Base-by-base conservation (phyloP, 2,797 vertebrate species). In the Sebastes trivittatus region DNA sequence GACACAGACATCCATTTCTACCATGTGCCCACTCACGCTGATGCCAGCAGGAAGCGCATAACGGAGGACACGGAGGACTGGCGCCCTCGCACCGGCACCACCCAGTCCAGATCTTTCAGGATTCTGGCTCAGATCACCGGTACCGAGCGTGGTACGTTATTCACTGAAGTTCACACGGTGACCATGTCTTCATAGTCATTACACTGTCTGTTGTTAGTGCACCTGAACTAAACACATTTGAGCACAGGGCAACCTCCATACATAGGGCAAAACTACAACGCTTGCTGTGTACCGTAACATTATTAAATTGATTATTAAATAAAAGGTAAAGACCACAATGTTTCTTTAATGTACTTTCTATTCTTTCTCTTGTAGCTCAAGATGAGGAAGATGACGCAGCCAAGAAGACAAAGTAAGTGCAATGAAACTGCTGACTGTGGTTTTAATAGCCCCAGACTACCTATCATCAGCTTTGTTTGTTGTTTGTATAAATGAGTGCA, bases 71-170 rank as follows among this genome's bases (percentile, higher is more conserved):
- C 98, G 0, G 98, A 99, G 87, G 98, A 99, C 89, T 99, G 98
- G 98, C 97, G 95, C 16, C 98, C 98, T 0, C 95, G 98, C 22
- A 96, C 96, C 0, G 98, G 98, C 62, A 99, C 97, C 3, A 98
- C 97, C 59, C 98, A 99, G 93, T 99, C 98, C 63, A 97, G 97
- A 66, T 99, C 98, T n/a, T 99, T 99, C 94, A 96, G 96, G 52
- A 99, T 99, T 90, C 97, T 99, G 63, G 98, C 98, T 70, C 98
- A 99, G 87, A 99, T 99, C 92, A 99, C 98, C 0, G 98, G 98
- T 83, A 99, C 98, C 0, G 98, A 99, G 87, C 92, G 95, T 2
- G 77, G 97, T 98, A 88, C 11, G 46, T 82, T 5, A 32, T 77
- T 22, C 18, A 73, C 36, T 11, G 29, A 71, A 52, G 9, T 9